Evolutionary conservation across 2,888 invertebrate species (phyloP), one percentile per base, ranked within the genome.

Genomic region (Diarsia rubi): DNA sequence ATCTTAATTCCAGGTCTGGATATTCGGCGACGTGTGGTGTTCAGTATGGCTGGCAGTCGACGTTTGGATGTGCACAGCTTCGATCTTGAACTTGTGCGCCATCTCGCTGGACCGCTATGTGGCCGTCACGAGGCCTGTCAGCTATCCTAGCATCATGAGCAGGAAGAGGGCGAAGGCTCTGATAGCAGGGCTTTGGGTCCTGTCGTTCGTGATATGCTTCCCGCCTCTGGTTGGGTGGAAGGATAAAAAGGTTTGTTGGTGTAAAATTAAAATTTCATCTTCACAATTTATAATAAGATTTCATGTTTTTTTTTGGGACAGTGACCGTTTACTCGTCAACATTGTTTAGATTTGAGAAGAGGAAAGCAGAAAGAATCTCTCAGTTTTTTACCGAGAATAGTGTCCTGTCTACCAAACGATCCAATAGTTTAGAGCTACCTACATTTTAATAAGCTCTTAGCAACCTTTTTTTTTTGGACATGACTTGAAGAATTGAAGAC

Each of bases 51-150:
- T 99, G 82, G 99, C 99, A 0, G 98, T 99, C 75, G 99, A 99
- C 95, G 99, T 99, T 19, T 99, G 99, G 99, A 98, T 99, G 98
- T 99, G 99, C 96, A 99, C 99, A 0, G 99, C 99, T 0, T 99
- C 99, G 88, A 99, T 99, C 90, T 97, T 99, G 88, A 99, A 99
- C 95, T 97, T 99, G 73, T 99, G 99, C 93, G 99, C 99, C 89
- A 99, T 99, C 92, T 99, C 99, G 24, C 96, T 99, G 91, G 98
- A 98, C 96, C 97, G 99, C 94, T 99, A 99, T 96, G 98, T 99
- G 89, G 99, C 99, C 42, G 99, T 99, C 79, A 99, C 99, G 59
- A 97, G 99, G 72, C 99, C 99, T 0, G 98, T 99, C 90, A 98
- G 98, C 93, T 99, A 99, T 96, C 99, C 99, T 42, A 98, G 98